A percentile compares a stretch with the other conserved stretches of the same genome.
Evolutionary conservation across 1,140 invertebrate species (phyloP).

Genomic region (Drosophila serrata): DNA sequence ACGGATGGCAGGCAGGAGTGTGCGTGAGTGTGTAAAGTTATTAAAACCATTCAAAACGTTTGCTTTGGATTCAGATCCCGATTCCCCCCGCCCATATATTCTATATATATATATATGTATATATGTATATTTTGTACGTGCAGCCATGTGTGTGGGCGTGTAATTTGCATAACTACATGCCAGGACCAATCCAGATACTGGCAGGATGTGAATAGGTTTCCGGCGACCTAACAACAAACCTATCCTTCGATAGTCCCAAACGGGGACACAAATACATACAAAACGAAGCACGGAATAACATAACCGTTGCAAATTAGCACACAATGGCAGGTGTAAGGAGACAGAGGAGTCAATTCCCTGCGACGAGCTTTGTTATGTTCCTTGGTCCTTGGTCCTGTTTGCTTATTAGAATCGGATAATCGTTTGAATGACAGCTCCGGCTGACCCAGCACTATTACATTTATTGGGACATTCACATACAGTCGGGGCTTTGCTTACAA

Average conservation of each 20-base stretch:
- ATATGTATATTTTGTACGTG: conserved; percentile 11
- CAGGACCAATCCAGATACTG: conserved; percentile 31
- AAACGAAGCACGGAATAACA: conserved; percentile 65
- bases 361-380: conserved; percentile 20
- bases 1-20: conserved; percentile 11
- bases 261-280: conserved; percentile 37
- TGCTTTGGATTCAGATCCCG: conserved; percentile 41
- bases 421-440: conserved; percentile 15
- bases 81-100: too few relatives aligned
- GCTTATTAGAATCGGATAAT: conserved; percentile 51
- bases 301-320: conserved; percentile 72
- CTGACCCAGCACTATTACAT: conserved; percentile 11
- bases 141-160: conserved; percentile 44
- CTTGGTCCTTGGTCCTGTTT: conserved; percentile 16
- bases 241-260: conserved; percentile 37
- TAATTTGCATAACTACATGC: conserved; percentile 74
- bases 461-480: conserved; percentile 9
- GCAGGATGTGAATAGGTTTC: conserved; percentile 60
- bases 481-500: conserved; percentile 24
- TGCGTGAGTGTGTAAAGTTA: conserved; percentile 73
- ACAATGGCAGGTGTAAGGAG: conserved; percentile 46
- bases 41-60: conserved; percentile 79
- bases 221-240: conserved; percentile 6
- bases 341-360: conserved; percentile 20
- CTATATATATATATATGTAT: not conserved